Conservation (phyloP, 2,888 invertebrate species). For the Calameuta idolon region DNA sequence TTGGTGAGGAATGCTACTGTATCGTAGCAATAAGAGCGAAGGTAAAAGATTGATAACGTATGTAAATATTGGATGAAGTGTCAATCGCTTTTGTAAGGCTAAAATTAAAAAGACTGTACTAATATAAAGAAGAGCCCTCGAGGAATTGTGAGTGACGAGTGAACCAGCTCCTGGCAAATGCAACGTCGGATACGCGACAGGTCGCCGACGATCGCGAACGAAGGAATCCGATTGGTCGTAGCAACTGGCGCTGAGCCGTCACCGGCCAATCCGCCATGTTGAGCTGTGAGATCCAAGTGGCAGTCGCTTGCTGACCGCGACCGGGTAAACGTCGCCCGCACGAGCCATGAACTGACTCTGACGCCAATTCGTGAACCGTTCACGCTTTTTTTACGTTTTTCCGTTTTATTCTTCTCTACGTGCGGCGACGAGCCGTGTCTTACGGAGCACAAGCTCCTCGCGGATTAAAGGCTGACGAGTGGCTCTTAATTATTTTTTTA, state of each 20-base stretch:
- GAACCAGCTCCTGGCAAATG: not conserved
- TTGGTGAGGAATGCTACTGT: not conserved
- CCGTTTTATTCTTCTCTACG: constrained; percentile 2
- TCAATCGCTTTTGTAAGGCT: not conserved
- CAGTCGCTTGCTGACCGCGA: constrained; percentile 66
- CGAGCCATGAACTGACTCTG: constrained; percentile 53
- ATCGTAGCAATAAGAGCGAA: not conserved
- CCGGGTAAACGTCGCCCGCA: constrained; percentile 53
- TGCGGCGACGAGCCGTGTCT: not conserved
- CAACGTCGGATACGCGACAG: constrained; percentile 3
- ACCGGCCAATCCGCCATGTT: constrained; percentile 37
- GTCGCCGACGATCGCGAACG: constrained; percentile 16
- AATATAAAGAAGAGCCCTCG: not conserved
- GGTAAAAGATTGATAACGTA: not conserved
- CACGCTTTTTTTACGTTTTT: constrained; percentile 3
- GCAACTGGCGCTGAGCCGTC: constrained; percentile 21
- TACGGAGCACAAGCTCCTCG: not conserved
- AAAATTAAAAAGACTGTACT: not conserved
- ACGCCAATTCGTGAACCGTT: constrained; percentile 27
- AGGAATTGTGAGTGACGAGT: constrained; percentile 6
- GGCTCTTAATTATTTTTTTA: constrained; percentile 8
- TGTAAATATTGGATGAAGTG: not conserved
- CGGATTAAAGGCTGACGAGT: constrained; percentile 1
- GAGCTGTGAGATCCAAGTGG: constrained; percentile 35
- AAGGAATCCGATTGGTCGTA: constrained; percentile 19